phyloP scores from a whole-genome alignment of 2,888 invertebrate species.

The Drosophila testacea region DNA sequence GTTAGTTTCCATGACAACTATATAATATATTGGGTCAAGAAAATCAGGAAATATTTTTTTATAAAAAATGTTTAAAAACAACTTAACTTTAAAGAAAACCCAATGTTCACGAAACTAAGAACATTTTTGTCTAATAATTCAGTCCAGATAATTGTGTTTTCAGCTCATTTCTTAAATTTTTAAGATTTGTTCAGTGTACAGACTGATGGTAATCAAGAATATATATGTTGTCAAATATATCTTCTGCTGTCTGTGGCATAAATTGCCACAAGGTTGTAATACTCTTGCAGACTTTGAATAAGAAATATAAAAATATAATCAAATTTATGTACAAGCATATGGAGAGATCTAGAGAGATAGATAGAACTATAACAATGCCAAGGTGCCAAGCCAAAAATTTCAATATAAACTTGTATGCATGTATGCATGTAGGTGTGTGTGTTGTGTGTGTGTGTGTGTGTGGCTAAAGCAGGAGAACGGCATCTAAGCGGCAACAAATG shows the following conservation, averaged over 20 bases:
- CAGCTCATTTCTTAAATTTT: too few relatives aligned
- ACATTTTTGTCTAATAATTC: too few relatives aligned
- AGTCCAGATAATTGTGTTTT: too few relatives aligned
- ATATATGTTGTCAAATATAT: not conserved
- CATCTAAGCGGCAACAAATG: constrained; percentile 68
- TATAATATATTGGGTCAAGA: too few relatives aligned
- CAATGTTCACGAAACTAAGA: too few relatives aligned
- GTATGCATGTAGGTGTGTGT: constrained; percentile 11
- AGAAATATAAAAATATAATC: constrained; percentile 28
- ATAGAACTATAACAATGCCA: constrained; percentile 47
- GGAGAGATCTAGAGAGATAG: constrained; percentile 8
- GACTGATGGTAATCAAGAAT: too few relatives aligned
- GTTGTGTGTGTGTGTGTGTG: not conserved
- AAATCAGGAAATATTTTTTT: too few relatives aligned
- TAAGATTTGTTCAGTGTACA: too few relatives aligned
- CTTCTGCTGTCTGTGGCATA: not conserved
- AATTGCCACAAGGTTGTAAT: not conserved
- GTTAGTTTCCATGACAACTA: too few relatives aligned
- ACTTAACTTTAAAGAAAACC: too few relatives aligned
- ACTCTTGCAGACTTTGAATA: not conserved
- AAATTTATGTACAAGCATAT: constrained; percentile 35
- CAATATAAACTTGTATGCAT: constrained; percentile 44
- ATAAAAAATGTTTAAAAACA: too few relatives aligned
- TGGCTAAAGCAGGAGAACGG: constrained; percentile 31
- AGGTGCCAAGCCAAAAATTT: constrained; percentile 53